phyloP scores from a whole-genome alignment of 1,140 invertebrate species.

The Pogonognathellus flavescens region DNA sequence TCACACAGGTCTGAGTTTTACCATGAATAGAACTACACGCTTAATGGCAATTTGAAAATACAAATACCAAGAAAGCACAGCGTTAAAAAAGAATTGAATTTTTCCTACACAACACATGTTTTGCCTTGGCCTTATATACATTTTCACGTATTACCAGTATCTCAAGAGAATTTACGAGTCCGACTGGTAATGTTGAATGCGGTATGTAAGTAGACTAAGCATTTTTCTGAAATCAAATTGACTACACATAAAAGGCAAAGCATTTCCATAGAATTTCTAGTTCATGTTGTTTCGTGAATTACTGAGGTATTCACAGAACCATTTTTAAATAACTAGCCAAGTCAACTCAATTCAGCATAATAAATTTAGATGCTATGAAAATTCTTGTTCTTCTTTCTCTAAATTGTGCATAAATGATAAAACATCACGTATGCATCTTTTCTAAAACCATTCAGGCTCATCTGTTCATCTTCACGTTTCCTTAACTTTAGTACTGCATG shows the following conservation, averaged over 20 bases:
- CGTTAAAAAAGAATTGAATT: not conserved
- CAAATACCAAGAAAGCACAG: not conserved
- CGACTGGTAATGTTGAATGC: no score
- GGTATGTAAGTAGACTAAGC: no score
- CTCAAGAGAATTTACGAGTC: no score
- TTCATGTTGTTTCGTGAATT: conserved; percentile 33
- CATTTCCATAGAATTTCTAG: conserved; percentile 31
- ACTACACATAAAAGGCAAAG: conserved; percentile 8
- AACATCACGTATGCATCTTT: no score
- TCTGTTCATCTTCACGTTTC: no score
- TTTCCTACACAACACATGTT: no score
- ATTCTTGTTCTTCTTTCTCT: conserved; percentile 1
- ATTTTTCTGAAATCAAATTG: not conserved
- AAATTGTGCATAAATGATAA: not conserved
- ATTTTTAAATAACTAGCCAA: no score
- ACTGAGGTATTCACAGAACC: not conserved
- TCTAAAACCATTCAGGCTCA: no score
- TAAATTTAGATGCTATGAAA: not conserved
- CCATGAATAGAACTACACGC: not conserved
- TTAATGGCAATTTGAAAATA: not conserved
- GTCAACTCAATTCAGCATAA: not conserved
- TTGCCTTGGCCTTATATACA: not conserved
- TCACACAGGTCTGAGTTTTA: not conserved
- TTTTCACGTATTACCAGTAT: not conserved
- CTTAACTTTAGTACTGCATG: no score